Evolutionary conservation across 2,797 vertebrate species (phyloP).

Genomic region (Squalus acanthias): DNA sequence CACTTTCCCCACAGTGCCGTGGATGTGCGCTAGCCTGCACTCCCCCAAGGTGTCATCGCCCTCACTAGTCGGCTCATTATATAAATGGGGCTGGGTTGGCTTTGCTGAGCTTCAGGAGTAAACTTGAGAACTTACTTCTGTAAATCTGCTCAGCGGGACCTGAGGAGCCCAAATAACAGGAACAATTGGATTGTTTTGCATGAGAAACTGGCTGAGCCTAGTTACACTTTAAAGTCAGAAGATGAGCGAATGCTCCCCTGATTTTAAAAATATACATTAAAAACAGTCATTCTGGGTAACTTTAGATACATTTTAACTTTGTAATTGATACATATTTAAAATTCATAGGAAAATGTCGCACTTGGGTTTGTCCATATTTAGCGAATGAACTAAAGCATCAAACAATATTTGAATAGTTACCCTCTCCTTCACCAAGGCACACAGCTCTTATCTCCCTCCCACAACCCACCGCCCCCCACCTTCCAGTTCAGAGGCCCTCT

Average conservation of each 20-base stretch:
- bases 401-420: not conserved
- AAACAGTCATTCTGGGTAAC: not conserved
- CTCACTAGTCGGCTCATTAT: not conserved
- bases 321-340: not conserved
- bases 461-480: too few species aligned
- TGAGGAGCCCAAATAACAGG: not conserved
- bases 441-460: too few species aligned
- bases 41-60: not conserved
- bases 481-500: not conserved
- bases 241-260: not conserved
- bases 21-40: not conserved
- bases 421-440: too few species aligned
- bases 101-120: not conserved
- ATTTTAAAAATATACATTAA: not conserved
- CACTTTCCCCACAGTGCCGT: too few species aligned
- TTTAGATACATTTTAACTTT: not conserved
- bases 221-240: not conserved
- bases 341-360: not conserved
- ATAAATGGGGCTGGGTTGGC: not conserved
- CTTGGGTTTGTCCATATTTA: not conserved
- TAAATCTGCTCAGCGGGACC: not conserved
- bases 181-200: not conserved
- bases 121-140: not conserved
- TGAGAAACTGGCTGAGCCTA: not conserved
- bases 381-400: not conserved